phyloP scores from a whole-genome alignment of 2,797 vertebrate species.

The Muscicapa comitata region DNA sequence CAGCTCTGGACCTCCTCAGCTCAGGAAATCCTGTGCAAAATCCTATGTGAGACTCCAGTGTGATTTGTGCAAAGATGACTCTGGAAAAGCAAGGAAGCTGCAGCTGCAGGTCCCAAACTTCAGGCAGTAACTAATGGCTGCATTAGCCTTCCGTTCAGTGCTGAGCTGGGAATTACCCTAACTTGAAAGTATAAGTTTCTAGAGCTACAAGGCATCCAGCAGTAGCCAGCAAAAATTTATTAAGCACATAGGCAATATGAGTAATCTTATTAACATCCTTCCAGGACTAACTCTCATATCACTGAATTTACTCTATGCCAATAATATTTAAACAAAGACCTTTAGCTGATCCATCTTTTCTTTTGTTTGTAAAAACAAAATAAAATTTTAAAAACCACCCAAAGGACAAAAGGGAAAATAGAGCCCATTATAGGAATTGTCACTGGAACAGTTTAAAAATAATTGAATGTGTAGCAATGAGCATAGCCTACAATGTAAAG shows the following conservation, averaged over 20 bases:
- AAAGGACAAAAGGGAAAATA: background rate
- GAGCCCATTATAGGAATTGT: background rate
- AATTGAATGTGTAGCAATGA: background rate
- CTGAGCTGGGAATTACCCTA: background rate
- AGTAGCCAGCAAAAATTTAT: conserved; percentile 40
- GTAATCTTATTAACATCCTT: conserved; percentile 44
- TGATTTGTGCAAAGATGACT: background rate
- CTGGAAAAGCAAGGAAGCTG: background rate
- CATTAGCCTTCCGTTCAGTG: background rate
- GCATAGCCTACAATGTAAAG: background rate
- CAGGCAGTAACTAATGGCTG: background rate
- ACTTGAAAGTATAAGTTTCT: background rate
- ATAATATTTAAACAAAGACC: conserved; percentile 8
- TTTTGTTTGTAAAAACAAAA: background rate
- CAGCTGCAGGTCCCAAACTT: background rate
- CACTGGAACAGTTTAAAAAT: background rate
- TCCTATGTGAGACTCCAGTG: background rate
- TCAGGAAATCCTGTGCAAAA: background rate
- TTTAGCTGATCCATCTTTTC: background rate
- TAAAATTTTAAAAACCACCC: background rate
- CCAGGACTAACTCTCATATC: background rate
- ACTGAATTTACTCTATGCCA: conserved; percentile 1
- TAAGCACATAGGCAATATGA: conserved; percentile 5
- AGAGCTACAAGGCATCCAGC: background rate
- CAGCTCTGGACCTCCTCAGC: background rate